Base-by-base conservation (phyloP, 2,888 invertebrate species). In the Alloscopus bannaensis region DNA sequence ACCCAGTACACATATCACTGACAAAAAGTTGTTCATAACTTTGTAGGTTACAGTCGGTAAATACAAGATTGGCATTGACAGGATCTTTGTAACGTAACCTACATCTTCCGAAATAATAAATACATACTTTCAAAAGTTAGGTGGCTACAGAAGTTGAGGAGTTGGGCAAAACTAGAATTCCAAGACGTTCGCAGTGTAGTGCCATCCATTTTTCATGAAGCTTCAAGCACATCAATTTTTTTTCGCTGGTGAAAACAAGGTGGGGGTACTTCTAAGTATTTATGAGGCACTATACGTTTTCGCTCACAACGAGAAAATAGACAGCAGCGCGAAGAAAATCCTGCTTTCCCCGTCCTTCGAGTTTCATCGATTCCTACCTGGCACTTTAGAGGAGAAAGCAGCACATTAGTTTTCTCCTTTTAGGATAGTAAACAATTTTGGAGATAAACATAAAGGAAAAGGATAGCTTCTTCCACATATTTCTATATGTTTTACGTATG, bases 191-290 rank as follows among this genome's bases (percentile, higher is more conserved):
- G 72, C 66, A 75, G n/a, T n/a, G n/a, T n/a, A n/a, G n/a, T n/a
- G 24, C 31, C 59, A 75, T 75, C 59, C 50, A 75, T 68, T 66
- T 75, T 75, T 75, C 75, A 75, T 75, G 75, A 75, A 64, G 20
- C 59, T 60, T 36, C 26, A 36, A 24, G 22, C 60, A 60, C 11
- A 6, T 52, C 13, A 3, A 52, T 4, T 29, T 28, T 55, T 18
- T 31, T n/a, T 47, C 47, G 11, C 47, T 47, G 20, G 59, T 31
- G 16, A 18, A 60, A 20, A 60, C 36, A 60, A 40, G 60, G 60
- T 52, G 22, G 52, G n/a, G 24, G 3, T n/a, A n/a, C n/a, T n/a
- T n/a, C 20, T 24, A 47, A 47, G 52, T 52, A 3, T 45, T 45
- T 18, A 16, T 3, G n/a, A 11, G 45, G 45, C n/a, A 18, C 45